Evolutionary conservation across 2,888 invertebrate genomes (phyloP).

Genomic region (Halocaridina rubra): DNA sequence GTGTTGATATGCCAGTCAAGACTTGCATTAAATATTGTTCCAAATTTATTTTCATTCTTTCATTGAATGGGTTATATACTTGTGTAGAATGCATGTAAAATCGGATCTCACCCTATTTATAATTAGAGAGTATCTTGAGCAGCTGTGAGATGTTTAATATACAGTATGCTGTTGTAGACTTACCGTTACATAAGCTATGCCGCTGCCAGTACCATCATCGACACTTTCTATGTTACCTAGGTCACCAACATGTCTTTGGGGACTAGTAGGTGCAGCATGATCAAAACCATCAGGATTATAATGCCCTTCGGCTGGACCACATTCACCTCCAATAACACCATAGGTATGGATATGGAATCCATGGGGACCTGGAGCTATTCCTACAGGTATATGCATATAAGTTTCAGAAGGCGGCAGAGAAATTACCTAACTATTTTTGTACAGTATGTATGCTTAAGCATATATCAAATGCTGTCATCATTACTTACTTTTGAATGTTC

Average conservation of each 20-base stretch:
- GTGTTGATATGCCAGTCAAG: too few species aligned
- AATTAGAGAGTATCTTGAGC: too few species aligned
- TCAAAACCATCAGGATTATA: constrained; percentile 86
- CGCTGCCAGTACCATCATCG: constrained; percentile 72
- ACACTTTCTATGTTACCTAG: constrained; percentile 84
- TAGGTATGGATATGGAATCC: constrained; percentile 58
- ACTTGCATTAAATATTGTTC: too few species aligned
- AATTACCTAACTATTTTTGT: background rate
- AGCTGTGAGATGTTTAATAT: too few species aligned
- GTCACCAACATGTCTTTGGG: constrained; percentile 87
- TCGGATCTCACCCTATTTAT: too few species aligned
- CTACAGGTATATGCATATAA: background rate
- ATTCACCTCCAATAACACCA: constrained; percentile 22
- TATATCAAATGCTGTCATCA: too few species aligned
- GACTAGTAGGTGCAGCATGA: constrained; percentile 84
- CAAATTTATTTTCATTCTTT: background rate
- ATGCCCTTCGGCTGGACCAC: constrained; percentile 73
- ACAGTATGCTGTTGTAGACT: too few species aligned
- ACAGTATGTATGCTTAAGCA: too few species aligned
- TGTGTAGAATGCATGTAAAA: too few species aligned
- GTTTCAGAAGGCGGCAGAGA: background rate
- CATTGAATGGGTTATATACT: background rate
- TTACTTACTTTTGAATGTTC: too few species aligned
- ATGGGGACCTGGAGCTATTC: constrained; percentile 19
- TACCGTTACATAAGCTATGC: constrained; percentile 68